Conservation (phyloP, 2,113 vertebrate species). For the Perognathus longimembris region DNA sequence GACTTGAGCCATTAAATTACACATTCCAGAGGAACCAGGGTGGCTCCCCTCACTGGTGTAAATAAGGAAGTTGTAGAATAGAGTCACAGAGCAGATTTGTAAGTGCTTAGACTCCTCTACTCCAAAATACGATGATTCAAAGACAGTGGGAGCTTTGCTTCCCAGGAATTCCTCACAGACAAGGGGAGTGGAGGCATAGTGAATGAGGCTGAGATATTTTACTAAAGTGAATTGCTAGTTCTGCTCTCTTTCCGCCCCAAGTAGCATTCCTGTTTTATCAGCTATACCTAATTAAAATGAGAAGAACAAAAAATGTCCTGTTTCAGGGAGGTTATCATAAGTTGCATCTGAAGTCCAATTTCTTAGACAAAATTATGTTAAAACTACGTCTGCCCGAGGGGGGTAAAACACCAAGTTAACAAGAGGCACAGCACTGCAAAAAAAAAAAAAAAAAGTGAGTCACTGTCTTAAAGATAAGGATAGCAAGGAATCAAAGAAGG, state of each 20-base stretch:
- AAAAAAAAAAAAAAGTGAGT: background rate
- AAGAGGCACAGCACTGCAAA: background rate
- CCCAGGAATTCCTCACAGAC: conserved; percentile 8
- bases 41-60: background rate
- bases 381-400: conserved; percentile 18
- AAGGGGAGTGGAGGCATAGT: background rate
- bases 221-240: background rate
- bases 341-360: conserved; percentile 46
- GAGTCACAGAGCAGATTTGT: background rate
- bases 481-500: background rate
- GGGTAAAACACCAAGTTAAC: conserved; percentile 27
- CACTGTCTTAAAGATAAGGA: conserved; percentile 17
- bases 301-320: conserved; percentile 3
- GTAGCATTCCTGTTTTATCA: conserved; percentile 7
- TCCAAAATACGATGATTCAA: background rate
- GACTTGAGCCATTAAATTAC: background rate
- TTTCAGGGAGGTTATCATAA: background rate
- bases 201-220: background rate
- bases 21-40: background rate
- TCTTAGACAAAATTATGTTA: conserved; percentile 29
- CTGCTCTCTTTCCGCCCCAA: background rate
- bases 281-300: conserved; percentile 1
- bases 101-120: background rate
- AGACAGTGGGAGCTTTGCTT: background rate
- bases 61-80: background rate